Evolutionary conservation across 2,797 vertebrate species (phyloP), one percentile per base, ranked within the genome.

Genomic region (Danionella dracula): DNA sequence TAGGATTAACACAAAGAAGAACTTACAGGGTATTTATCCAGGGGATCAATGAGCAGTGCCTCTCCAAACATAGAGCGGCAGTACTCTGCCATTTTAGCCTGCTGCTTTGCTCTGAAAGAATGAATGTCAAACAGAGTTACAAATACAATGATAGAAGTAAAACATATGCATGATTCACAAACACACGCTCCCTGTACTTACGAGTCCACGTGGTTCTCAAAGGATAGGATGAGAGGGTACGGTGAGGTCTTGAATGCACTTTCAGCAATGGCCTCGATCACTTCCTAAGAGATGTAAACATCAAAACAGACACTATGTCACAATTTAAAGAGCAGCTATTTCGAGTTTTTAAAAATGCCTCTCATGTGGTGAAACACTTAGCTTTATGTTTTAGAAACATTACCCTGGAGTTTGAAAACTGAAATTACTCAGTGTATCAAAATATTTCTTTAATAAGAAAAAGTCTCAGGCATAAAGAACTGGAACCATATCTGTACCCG

Each of bases 201-300:
- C 94, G 93, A 95, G 77, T 95, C 94, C 0, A 96, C 94, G 3
- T 96, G 94, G 81, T 96, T 96, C 81, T 96, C 94, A 4, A 96
- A 96, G 23, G 94, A 96, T 6, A 96, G 90, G 78, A 95, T 92
- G 71, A 96, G 63, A 0, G 94, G 94, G 70, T 92, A 96, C 0
- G 83, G 86, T 0, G 93, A 95, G 1, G 92, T 90, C 83, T 95
- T 96, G 75, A 96, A 96, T 0, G 93, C 92, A 0, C 88, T 90
- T 80, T 96, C 94, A 0, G 94, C 93, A 0, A 96, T 96, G 16
- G 94, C 94, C 75, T 96, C 94, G 0, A 96, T 92, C 61, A 95
- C 94, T 4, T 95, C 94, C 79, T 94, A 72, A 62, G 79, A 62
- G 23, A 11, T 0, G 4, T 20, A 66, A 34, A 61, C 4, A 40